Evolutionary conservation across 1,140 invertebrate genomes (phyloP).

Genomic region (Limonius californicus): DNA sequence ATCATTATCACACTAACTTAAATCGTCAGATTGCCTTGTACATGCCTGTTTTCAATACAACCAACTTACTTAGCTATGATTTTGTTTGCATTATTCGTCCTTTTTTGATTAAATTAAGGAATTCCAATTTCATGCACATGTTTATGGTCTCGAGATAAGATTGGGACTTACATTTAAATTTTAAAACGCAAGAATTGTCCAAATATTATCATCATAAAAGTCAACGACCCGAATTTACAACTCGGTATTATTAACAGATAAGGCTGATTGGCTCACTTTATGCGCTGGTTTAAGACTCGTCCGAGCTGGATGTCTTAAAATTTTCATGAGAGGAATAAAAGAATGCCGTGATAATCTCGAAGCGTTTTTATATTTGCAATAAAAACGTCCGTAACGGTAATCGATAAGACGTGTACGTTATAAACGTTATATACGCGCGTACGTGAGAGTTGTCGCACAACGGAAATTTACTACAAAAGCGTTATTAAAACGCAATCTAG

Average conservation of each 20-base stretch:
- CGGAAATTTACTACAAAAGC: slow-evolving; percentile 4
- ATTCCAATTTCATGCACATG: neutral
- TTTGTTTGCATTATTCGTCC: too few species aligned
- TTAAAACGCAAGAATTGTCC: neutral
- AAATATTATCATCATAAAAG: slow-evolving; percentile 8
- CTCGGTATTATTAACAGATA: slow-evolving; percentile 7
- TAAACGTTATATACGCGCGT: neutral
- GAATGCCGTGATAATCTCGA: neutral
- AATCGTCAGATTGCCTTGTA: too few species aligned
- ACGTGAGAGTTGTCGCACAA: neutral
- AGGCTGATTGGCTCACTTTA: slow-evolving; percentile 9
- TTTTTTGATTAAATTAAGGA: too few species aligned
- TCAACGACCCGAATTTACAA: slow-evolving; percentile 2
- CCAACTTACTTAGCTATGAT: too few species aligned
- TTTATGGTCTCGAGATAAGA: neutral
- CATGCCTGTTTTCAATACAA: too few species aligned
- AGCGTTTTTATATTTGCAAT: neutral
- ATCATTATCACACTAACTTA: too few species aligned
- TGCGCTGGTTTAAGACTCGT: neutral
- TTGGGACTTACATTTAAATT: neutral
- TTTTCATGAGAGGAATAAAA: slow-evolving; percentile 1
- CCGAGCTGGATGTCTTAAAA: neutral
- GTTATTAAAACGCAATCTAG: slow-evolving; percentile 5
- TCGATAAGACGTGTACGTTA: neutral
- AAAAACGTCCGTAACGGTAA: neutral